Base-by-base conservation (phyloP, 2,888 invertebrate genomes). In the Campaea margaritaria region DNA sequence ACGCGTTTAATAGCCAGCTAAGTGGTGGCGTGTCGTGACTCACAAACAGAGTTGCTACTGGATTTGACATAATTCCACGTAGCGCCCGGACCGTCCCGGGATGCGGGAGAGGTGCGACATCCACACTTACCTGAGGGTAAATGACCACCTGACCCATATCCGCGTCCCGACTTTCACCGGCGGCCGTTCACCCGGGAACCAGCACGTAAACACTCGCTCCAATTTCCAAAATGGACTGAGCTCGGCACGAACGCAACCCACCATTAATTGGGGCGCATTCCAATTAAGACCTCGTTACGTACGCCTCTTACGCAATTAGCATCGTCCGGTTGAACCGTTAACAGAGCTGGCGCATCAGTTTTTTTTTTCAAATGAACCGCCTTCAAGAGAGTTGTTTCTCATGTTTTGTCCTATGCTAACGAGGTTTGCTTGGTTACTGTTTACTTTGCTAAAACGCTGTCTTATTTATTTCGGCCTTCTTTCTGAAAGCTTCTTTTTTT, bases 111-210 rank as follows among this genome's bases (percentile, higher is more conserved):
- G 77, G 75, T 71, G 77, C 71, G 78, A 75, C 76, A 70, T 73
- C 75, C 72, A 72, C 72, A 70, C 76, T 78, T 79, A 87, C 87
- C 87, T 85, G 85, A 79, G 86, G 89, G 91, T 91, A 90, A 90
- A 90, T 84, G 89, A 87, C 90, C 91, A 91, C 85, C 81, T 91
- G 90, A 91, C 91, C 91, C 83, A 91, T 90, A 90, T 90, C 79
- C 74, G 73, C 75, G 78, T 81, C 82, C 83, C 85, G 81, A 87
- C 90, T 90, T 91, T 90, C 89, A 87, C 90, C 87, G 79, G 78
- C 80, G 91, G 89, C 78, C 91, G 76, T 91, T 90, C 84, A 91
- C 91, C 91, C 89, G 87, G 87, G 87, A 88, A 84, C 85, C 81
- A 80, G 74, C 82, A 79, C 79, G 82, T 85, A 83, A 84, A 85